Conservation (phyloP, 2,888 invertebrate species). For the Diaphora mendica region DNA sequence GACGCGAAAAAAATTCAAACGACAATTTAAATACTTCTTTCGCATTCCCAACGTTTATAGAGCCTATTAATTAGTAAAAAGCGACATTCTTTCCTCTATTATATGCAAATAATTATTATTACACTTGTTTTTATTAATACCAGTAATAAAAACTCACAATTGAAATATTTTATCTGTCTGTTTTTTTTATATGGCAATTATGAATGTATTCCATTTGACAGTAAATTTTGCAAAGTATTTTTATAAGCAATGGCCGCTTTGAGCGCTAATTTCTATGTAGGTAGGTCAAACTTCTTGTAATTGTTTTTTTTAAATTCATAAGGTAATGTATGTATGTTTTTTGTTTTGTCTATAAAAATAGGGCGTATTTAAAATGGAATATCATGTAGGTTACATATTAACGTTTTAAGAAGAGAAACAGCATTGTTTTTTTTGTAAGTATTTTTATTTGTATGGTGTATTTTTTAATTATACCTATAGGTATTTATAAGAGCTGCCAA, state of each 20-base stretch:
- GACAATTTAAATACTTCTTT: background rate
- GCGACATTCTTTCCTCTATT: background rate
- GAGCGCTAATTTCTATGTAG: background rate
- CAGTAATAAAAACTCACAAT: background rate
- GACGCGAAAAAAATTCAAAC: background rate
- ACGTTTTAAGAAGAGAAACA: no score
- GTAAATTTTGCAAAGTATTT: background rate
- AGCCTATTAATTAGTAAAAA: background rate
- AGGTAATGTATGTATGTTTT: background rate
- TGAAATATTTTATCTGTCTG: background rate
- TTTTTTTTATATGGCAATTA: background rate
- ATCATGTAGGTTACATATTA: no score
- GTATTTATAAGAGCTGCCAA: no score
- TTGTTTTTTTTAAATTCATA: background rate
- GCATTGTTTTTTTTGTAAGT: no score
- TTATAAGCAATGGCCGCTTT: background rate
- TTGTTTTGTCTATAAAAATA: background rate
- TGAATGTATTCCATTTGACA: background rate
- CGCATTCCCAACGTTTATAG: background rate
- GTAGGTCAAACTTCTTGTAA: background rate
- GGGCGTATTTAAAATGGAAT: background rate
- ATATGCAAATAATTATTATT: background rate
- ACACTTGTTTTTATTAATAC: background rate
- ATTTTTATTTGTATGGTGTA: background rate
- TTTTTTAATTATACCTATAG: background rate